Conservation (phyloP, 2,797 vertebrate species). For the Coracias cyanogaster region DNA sequence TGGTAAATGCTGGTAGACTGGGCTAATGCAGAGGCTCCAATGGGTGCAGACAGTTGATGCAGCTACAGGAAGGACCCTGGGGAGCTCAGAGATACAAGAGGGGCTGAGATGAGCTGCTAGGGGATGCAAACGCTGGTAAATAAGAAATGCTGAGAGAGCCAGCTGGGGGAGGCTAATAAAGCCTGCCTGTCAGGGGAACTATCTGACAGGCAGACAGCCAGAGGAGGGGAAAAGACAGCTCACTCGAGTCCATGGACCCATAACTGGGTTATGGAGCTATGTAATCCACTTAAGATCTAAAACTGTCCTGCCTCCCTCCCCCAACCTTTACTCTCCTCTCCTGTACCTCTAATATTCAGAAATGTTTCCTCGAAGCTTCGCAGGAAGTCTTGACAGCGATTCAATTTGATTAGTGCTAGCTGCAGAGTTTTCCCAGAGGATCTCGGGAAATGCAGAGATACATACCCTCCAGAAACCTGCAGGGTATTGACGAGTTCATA, state of each 20-base stretch:
- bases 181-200: conserved; percentile 59
- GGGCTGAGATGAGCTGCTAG: not conserved
- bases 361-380: conserved; percentile 55
- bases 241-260: conserved; percentile 2
- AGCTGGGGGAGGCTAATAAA: conserved; percentile 64
- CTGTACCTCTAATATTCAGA: conserved; percentile 23
- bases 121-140: conserved; percentile 36
- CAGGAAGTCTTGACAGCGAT: conserved; percentile 51
- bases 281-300: conserved; percentile 73
- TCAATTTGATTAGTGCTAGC: conserved; percentile 54
- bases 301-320: conserved; percentile 48
- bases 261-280: conserved; percentile 72
- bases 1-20: not conserved
- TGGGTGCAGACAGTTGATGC: not conserved
- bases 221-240: conserved; percentile 58
- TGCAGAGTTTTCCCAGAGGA: conserved; percentile 49
- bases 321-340: conserved; percentile 14
- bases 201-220: conserved; percentile 69
- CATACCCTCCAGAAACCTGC: conserved; percentile 2
- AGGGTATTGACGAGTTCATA: not conserved
- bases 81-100: conserved; percentile 7
- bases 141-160: conserved; percentile 46
- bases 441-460: not conserved
- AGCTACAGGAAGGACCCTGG: not conserved
- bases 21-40: not conserved